Conservation (phyloP, 2,113 vertebrate genomes). For the Athene cunicularia region DNA sequence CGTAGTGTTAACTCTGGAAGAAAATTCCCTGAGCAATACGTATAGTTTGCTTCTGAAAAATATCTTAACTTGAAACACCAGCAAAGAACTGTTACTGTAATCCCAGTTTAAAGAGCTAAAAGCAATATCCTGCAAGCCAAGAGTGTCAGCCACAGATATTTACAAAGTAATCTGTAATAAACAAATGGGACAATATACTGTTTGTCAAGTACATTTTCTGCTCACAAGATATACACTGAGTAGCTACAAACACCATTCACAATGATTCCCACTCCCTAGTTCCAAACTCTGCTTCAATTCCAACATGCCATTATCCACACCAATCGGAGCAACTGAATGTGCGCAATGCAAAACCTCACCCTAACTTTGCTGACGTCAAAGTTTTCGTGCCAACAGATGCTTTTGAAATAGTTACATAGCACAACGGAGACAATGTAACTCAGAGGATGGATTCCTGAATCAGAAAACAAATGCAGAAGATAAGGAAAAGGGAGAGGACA, state of each 20-base stretch:
- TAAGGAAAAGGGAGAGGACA: not conserved
- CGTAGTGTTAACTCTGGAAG: not conserved
- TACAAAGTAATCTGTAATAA: not conserved
- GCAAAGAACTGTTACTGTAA: not conserved
- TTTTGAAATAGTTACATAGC: not conserved
- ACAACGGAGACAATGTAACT: not conserved
- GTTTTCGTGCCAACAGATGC: not conserved
- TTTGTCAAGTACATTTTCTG: not conserved
- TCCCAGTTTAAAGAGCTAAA: not conserved
- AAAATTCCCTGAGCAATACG: not conserved
- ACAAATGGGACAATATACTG: not conserved
- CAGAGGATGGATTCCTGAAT: not conserved
- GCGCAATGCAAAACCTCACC: not conserved
- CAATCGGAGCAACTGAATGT: not conserved
- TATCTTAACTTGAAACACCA: not conserved
- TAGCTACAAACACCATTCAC: not conserved
- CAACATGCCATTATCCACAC: not conserved
- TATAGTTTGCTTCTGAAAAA: not conserved
- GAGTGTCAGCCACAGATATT: not conserved
- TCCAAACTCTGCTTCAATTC: not conserved
- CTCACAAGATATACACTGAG: fast-evolving
- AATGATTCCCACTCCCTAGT: fast-evolving
- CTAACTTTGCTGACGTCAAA: not conserved
- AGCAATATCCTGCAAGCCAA: not conserved
- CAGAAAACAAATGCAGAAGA: not conserved